Percentiles rank a stretch among this genome's conserved stretches.
Evolutionary conservation across 2,797 vertebrate genomes (phyloP).

Genomic region (Hippopotamyrus pictus): DNA sequence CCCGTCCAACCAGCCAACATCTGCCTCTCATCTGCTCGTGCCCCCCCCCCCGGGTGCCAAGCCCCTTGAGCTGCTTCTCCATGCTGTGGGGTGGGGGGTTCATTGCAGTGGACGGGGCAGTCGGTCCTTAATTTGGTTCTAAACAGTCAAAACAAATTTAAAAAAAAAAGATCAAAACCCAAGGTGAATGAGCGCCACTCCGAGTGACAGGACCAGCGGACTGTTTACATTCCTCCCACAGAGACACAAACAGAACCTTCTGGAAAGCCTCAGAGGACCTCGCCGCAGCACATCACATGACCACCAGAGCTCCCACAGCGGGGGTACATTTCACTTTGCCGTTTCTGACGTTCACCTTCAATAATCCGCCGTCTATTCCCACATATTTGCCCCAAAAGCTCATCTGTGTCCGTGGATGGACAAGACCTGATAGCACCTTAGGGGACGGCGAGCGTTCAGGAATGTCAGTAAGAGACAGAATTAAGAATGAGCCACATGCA

Average conservation of each 20-base stretch:
- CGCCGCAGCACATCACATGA: background rate
- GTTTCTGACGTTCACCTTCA: background rate
- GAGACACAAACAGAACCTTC: conserved; percentile 4
- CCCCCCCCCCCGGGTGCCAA: background rate
- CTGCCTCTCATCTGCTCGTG: background rate
- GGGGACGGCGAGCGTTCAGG: background rate
- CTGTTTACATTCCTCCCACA: background rate
- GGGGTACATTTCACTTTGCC: background rate
- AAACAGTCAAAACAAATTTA: background rate
- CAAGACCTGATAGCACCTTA: background rate
- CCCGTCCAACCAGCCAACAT: background rate
- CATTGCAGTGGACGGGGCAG: background rate
- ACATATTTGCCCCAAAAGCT: background rate
- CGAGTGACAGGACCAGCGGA: background rate
- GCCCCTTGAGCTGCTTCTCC: background rate
- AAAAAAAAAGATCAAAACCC: background rate
- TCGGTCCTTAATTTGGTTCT: background rate
- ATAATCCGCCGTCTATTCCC: background rate
- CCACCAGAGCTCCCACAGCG: background rate
- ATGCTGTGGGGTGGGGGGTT: background rate
- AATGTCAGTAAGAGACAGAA: background rate
- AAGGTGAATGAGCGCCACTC: background rate
- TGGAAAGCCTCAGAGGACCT: background rate
- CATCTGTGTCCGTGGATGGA: background rate
- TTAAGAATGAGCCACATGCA: too few relatives aligned